Conservation (phyloP, 2,797 vertebrate species). For the Hoplostethus mediterraneus region DNA sequence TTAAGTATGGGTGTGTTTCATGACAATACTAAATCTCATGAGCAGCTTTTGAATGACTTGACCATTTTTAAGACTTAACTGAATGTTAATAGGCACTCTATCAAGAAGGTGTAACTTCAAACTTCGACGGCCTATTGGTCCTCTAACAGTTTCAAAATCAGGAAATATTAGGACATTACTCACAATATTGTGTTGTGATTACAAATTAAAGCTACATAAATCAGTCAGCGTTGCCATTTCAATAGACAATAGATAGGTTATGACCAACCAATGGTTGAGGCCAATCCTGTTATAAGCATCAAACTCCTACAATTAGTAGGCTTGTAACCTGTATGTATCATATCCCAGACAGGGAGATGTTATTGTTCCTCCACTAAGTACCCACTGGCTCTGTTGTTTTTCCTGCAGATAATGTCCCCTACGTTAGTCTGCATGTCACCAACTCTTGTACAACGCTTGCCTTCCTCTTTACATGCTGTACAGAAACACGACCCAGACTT, state of each 20-base stretch:
- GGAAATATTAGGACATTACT: conserved; percentile 1
- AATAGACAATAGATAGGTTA: background rate
- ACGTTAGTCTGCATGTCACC: conserved; percentile 65
- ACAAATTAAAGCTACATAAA: background rate
- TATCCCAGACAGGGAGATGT: conserved; percentile 74
- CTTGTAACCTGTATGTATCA: conserved; percentile 52
- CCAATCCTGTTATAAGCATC: conserved; percentile 3
- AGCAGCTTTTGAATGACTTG: conserved; percentile 37
- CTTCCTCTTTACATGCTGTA: conserved; percentile 50
- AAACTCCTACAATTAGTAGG: too few species aligned
- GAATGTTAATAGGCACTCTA: background rate
- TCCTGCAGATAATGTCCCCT: conserved; percentile 79
- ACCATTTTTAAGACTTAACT: conserved; percentile 5
- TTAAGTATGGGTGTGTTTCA: conserved; percentile 82
- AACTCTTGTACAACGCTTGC: conserved; percentile 45
- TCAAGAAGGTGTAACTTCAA: background rate
- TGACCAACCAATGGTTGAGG: conserved; percentile 15
- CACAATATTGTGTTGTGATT: background rate
- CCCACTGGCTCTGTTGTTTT: conserved; percentile 79
- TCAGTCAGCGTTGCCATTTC: conserved; percentile 2
- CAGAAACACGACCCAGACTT: conserved; percentile 26
- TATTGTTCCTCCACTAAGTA: conserved; percentile 76
- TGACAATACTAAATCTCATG: conserved; percentile 62
- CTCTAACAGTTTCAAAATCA: conserved; percentile 1
- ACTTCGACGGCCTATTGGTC: background rate